Conservation (phyloP, 2,113 vertebrate species). For the Argyrosomus japonicus region DNA sequence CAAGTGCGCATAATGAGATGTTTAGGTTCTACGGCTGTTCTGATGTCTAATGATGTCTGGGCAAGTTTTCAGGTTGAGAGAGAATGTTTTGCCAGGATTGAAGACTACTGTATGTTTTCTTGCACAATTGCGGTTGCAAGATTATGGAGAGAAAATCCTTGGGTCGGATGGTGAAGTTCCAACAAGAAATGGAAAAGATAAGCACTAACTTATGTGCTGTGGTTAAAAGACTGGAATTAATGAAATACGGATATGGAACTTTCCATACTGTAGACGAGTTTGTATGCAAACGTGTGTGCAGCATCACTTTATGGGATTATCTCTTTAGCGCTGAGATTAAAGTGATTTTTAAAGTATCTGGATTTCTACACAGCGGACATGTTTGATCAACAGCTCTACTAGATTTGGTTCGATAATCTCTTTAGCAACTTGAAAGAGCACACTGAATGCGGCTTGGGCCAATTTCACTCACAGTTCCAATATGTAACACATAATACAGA, state of each 20-base stretch:
- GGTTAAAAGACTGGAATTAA: constrained; percentile 10
- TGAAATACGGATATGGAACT: constrained; percentile 4
- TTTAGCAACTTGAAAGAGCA: constrained; percentile 42
- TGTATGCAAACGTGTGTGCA: constrained; percentile 20
- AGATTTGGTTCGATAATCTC: constrained; percentile 47
- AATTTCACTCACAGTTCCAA: constrained; percentile 33
- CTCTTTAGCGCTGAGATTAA: constrained; percentile 27
- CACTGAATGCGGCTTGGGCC: constrained; percentile 21
- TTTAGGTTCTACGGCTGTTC: constrained; percentile 18
- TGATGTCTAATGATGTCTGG: constrained; percentile 23
- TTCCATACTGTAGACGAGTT: constrained; percentile 13
- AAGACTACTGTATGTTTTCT: constrained; percentile 16
- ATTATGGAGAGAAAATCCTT: constrained; percentile 7
- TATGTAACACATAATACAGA: constrained; percentile 38
- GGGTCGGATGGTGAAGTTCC: constrained; percentile 3
- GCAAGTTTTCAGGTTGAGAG: constrained; percentile 9
- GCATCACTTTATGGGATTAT: constrained; percentile 38
- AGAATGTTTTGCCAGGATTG: constrained; percentile 5
- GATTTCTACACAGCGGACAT: constrained; percentile 26
- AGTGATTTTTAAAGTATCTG: constrained; percentile 49
- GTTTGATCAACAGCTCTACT: constrained; percentile 47
- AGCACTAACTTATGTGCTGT: background rate
- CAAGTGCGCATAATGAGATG: constrained; percentile 38
- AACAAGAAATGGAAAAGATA: constrained; percentile 43
- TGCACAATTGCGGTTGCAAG: constrained; percentile 14